Base-by-base conservation (phyloP, 2,888 invertebrate genomes). In the Oscheius sp. region DNA sequence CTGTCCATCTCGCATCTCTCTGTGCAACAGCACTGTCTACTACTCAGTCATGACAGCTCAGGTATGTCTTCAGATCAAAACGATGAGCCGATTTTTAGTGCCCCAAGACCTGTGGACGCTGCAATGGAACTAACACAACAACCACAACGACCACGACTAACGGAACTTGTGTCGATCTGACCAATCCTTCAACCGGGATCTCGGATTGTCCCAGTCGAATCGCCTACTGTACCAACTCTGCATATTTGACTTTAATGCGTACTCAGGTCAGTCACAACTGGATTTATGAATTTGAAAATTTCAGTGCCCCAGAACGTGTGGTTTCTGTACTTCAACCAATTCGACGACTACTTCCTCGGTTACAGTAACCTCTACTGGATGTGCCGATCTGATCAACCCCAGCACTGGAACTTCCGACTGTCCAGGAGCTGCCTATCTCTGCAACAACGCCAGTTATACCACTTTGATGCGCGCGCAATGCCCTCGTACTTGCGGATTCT, bases 141-240 rank as follows among this genome's bases (percentile, higher is more conserved):
- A 34, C 42, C 3, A 25, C 34, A 2, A 15, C 55, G 55, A n/a
- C n/a, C n/a, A n/a, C n/a, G n/a, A 17, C 34, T 34, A n/a, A n/a
- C n/a, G 20, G 34, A 6, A 34, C 72, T 34, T 72, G 72, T 50
- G 68, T 65, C 29, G 70, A 73, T 27, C 63, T 53, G 63, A 53
- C 70, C 39, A 73, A 73, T 55, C 68, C 70, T 52, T 34, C 70
- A 12, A 73, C 73, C 34, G 73, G 73, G 61, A 66, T 63, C 20
- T 71, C 71, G 45, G 73, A 73, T 25, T 73, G 73, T 20, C 45
- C 73, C 4, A 20, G 58, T 25, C 69, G 66, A 27, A 58, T 68
- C 17, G 48, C 66, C 29, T 66, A 71, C 15, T 42, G 42, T 12
- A n/a, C 42, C 42, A 12, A 42, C 8, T 6, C 12, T 34, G 6